A percentile compares a stretch with the other conserved stretches of the same genome.
phyloP scores from a whole-genome alignment of 1,140 invertebrate genomes.

The Tribolium madens region DNA sequence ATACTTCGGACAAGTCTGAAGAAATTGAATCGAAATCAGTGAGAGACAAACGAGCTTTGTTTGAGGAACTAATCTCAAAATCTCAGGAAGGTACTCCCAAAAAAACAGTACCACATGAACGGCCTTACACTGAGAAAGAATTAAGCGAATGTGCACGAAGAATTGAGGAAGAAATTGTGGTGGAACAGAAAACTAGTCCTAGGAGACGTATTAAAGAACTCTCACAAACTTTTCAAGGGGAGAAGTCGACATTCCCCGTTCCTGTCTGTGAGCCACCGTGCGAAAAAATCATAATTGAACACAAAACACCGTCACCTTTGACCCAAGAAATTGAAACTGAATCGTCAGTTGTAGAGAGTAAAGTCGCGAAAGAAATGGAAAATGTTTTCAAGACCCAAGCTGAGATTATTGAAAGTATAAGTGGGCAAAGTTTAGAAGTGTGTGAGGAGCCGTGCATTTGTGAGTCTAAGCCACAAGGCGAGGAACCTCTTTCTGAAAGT shows the following conservation, averaged over 20 bases:
- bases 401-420: slow-evolving; percentile 48
- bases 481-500: slow-evolving; percentile 24
- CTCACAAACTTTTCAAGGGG: neutral
- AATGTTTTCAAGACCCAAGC: slow-evolving; percentile 48
- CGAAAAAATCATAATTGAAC: slow-evolving; percentile 39
- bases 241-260: neutral
- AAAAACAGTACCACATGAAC: slow-evolving; percentile 41
- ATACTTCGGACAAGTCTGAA: slow-evolving; percentile 60
- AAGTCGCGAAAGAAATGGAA: slow-evolving; percentile 24
- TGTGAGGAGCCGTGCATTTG: slow-evolving; percentile 50
- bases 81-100: slow-evolving; percentile 58
- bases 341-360: neutral
- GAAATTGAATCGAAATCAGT: slow-evolving; percentile 65
- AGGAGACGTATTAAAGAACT: neutral
- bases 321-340: slow-evolving; percentile 50
- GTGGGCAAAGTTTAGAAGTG: slow-evolving; percentile 38
- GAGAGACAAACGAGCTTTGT: slow-evolving; percentile 70
- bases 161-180: slow-evolving; percentile 51
- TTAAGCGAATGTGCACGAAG: slow-evolving; percentile 47
- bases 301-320: slow-evolving; percentile 36
- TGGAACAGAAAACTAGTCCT: slow-evolving; percentile 37
- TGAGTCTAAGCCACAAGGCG: neutral
- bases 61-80: slow-evolving; percentile 67
- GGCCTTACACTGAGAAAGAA: slow-evolving; percentile 53
- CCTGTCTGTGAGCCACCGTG: slow-evolving; percentile 33